Conservation (phyloP, 2,113 vertebrate genomes). For the Hylia prasina region DNA sequence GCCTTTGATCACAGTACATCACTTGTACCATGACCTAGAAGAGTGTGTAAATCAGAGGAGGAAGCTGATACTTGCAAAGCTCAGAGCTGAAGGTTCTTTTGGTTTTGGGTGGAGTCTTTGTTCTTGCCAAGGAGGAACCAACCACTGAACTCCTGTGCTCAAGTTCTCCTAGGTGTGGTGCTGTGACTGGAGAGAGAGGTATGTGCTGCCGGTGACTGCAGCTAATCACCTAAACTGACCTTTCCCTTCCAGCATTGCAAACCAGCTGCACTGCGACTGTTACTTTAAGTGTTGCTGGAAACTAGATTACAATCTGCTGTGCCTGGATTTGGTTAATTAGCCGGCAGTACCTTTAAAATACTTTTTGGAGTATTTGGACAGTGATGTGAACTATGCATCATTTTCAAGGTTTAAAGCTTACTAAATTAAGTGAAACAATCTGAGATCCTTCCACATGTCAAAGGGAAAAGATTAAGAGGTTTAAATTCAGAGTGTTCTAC, state of each 20-base stretch:
- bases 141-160: neutral
- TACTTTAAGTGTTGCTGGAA: neutral
- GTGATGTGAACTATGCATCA: neutral
- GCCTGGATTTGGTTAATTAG: neutral
- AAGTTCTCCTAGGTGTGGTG: neutral
- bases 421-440: neutral
- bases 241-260: neutral
- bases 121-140: neutral
- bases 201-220: neutral
- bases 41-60: neutral
- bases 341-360: neutral
- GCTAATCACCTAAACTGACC: neutral
- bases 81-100: neutral
- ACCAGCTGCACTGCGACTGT: neutral
- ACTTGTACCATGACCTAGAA: fast-evolving
- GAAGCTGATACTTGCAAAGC: neutral
- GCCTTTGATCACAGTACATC: too few species aligned
- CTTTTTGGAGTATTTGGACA: neutral
- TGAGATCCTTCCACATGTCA: neutral
- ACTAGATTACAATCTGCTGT: neutral
- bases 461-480: neutral
- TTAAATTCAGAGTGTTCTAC: neutral
- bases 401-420: neutral
- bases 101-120: neutral
- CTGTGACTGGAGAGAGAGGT: neutral